These are phyloP conservation scores for Phyllopteryx taeniolatus DNA, from an alignment of 2,113 vertebrate species.

Conservation along the genomic window DNA sequence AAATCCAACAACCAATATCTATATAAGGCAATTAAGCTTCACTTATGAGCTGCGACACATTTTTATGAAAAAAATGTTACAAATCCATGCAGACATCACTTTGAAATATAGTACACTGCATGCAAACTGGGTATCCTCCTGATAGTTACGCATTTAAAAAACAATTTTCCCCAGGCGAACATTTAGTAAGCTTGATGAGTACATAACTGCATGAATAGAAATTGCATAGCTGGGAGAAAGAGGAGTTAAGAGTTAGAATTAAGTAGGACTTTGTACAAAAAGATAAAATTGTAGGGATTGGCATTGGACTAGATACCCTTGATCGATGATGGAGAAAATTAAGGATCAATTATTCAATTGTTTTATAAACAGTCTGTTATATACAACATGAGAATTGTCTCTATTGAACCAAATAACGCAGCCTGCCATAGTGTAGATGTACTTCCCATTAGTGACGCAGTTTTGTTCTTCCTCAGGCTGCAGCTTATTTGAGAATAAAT, in stretches of 20 bases:
- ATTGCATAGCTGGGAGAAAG: constrained; percentile 6
- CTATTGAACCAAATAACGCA: no score
- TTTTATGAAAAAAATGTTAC: not conserved
- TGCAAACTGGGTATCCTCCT: not conserved
- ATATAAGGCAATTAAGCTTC: not conserved
- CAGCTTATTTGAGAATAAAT: no score
- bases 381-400: no score
- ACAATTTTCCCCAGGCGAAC: constrained; percentile 1
- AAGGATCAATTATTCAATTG: no score
- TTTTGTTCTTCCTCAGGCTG: no score
- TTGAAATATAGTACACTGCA: constrained; percentile 35
- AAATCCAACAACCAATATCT: constrained; percentile 19
- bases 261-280: not conserved
- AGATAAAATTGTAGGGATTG: not conserved
- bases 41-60: not conserved
- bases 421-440: no score
- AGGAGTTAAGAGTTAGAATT: not conserved
- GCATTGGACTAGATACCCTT: no score
- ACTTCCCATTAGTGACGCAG: no score
- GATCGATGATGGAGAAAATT: no score
- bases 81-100: constrained; percentile 45
- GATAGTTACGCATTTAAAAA: constrained; percentile 10
- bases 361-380: no score
- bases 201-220: constrained; percentile 31
- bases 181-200: constrained; percentile 16